Evolutionary conservation across 2,888 invertebrate species (phyloP).

Genomic region (Unio pictorum): DNA sequence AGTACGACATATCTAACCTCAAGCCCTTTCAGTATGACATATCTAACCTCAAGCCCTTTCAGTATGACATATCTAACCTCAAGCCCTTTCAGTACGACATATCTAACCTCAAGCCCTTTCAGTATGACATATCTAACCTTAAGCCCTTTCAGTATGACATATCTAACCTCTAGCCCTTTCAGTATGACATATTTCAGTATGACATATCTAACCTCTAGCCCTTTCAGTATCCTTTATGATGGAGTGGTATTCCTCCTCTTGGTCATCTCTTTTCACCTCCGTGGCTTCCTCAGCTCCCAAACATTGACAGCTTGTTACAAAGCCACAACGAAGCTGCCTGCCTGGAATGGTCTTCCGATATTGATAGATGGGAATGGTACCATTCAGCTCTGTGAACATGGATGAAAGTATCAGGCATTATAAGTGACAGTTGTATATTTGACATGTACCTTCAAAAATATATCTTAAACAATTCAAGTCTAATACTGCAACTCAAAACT

Average conservation of each 20-base stretch:
- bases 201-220: slow-evolving; percentile 73
- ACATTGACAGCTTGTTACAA: slow-evolving; percentile 7
- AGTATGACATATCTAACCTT: slow-evolving; percentile 71
- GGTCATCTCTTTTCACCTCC: slow-evolving; percentile 21
- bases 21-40: slow-evolving; percentile 74
- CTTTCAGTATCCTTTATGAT: slow-evolving; percentile 79
- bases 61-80: slow-evolving; percentile 72
- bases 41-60: slow-evolving; percentile 76
- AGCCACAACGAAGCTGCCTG: slow-evolving; percentile 9
- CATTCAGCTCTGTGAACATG: slow-evolving; percentile 5
- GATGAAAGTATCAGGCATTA: no score
- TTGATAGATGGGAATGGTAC: slow-evolving; percentile 12
- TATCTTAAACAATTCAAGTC: no score
- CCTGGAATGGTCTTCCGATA: slow-evolving; percentile 2
- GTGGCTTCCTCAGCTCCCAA: slow-evolving; percentile 16
- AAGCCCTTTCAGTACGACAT: neutral
- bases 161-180: slow-evolving; percentile 76
- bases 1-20: slow-evolving; percentile 70
- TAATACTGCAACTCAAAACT: no score
- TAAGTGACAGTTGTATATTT: no score
- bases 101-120: slow-evolving; percentile 76
- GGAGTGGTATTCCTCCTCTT: slow-evolving; percentile 74
- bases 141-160: slow-evolving; percentile 75
- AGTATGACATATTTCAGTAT: slow-evolving; percentile 64
- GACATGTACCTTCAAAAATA: no score